Base-by-base conservation (phyloP, 2,888 invertebrate genomes). In the Drepanosiphum platanoidis region DNA sequence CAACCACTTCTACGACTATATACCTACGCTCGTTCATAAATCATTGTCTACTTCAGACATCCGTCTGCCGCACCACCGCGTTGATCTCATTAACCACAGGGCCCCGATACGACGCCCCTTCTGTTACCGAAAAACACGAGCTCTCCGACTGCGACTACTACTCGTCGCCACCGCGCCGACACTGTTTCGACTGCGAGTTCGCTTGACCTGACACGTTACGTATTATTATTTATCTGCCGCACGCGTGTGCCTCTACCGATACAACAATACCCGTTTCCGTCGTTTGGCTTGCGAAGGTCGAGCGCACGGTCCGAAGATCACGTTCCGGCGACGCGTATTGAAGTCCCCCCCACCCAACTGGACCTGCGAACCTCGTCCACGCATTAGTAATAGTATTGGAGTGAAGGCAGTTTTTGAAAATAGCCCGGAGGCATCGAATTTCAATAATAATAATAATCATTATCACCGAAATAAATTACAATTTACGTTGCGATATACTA, bases 31-130 rank as follows among this genome's bases (percentile, higher is more conserved):
- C 58, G 36, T 27, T 39, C 71, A 71, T 81, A 81, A 81, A 81
- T 81, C 81, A 81, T 81, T 71, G 81, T 81, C 81, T 81, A 71
- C 70, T 81, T 70, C 70, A 81, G 71, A 70, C 52, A 39, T 81
- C 34, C 46, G 9, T 4, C 42, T 13, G 52, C 46, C n/a, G 34
- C 78, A 27, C n/a, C 66, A 39, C 11, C 66, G n/a, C 15, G 42
- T 79, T 66, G 79, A 79, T 79, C 79, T 79, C 79, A 79, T 79
- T 79, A 66, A 46, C 42, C 22, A 46, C 32, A 32, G 8, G 22
- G 46, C 32, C 2, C 58, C 58, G 58, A 5, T 8, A 15, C 22
- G n/a, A 52, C n/a, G 58, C 68, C 68, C 15, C 68, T n/a, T 68
- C 30, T 18, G 15, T 8, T n/a, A 2, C 3, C 27, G 36, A 77